Evolutionary conservation across 2,888 invertebrate species (phyloP).

Genomic region (Lithophane socia): DNA sequence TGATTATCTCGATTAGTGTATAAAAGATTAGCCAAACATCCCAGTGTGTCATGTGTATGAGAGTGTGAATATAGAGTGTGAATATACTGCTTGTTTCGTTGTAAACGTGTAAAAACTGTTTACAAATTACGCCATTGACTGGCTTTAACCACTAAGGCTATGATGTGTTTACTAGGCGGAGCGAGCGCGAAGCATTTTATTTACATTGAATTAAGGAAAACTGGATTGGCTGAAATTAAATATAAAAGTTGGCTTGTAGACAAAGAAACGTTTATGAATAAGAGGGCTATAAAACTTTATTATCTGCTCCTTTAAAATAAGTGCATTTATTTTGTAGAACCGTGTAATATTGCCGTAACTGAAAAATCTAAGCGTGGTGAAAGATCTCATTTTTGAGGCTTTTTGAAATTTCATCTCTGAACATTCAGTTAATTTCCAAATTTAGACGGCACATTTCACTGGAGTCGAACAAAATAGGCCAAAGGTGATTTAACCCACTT

Average conservation of each 20-base stretch:
- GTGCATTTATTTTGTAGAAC: background rate
- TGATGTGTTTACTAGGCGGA: conserved; percentile 15
- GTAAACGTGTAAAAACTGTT: conserved; percentile 11
- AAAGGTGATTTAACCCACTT: too few species aligned
- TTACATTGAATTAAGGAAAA: background rate
- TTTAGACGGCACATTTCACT: background rate
- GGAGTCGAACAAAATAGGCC: too few species aligned
- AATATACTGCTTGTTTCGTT: background rate
- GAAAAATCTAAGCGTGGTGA: background rate
- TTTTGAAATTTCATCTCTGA: background rate
- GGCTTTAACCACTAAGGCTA: background rate
- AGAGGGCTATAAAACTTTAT: too few species aligned
- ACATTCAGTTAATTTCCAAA: background rate
- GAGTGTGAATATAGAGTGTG: background rate
- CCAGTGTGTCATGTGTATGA: background rate
- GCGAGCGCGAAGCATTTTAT: conserved; percentile 8
- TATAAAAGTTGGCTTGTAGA: too few species aligned
- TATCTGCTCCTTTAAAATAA: too few species aligned
- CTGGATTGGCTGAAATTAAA: too few species aligned
- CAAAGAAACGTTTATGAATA: too few species aligned
- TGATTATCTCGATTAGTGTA: background rate
- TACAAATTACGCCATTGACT: conserved; percentile 30
- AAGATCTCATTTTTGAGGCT: background rate
- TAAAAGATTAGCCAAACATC: conserved; percentile 36
- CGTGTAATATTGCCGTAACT: background rate